Evolutionary conservation across 2,113 vertebrate genomes (phyloP).

Genomic region (Cynoglossus semilaevis): DNA sequence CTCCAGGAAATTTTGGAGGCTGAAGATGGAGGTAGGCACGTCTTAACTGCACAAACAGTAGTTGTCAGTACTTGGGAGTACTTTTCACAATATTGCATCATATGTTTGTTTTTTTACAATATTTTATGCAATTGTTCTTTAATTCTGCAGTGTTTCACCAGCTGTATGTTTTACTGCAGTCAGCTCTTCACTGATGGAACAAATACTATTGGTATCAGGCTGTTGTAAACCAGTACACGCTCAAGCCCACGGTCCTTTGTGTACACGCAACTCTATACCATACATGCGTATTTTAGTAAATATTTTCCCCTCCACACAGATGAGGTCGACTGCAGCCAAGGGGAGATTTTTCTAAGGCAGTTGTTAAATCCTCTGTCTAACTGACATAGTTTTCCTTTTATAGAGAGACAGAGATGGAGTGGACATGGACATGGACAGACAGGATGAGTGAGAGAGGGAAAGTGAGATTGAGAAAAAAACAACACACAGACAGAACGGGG

Average conservation of each 20-base stretch:
- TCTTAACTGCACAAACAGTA: not conserved
- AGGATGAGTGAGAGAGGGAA: not conserved
- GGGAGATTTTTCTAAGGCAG: constrained; percentile 22
- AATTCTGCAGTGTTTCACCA: too few species aligned
- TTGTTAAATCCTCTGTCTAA: constrained; percentile 14
- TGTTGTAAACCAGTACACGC: too few species aligned
- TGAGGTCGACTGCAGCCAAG: constrained; percentile 14
- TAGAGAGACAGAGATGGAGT: too few species aligned
- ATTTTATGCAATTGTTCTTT: too few species aligned
- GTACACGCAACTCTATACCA: too few species aligned
- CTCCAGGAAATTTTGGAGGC: constrained; percentile 95
- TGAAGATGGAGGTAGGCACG: constrained; percentile 83
- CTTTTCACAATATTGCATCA: too few species aligned
- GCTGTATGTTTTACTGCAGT: too few species aligned
- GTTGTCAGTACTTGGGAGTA: too few species aligned
- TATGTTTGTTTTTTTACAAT: too few species aligned
- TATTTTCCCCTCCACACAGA: constrained; percentile 17
- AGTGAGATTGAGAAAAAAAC: not conserved
- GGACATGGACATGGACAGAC: constrained; percentile 29
- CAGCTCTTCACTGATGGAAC: too few species aligned
- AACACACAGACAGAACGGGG: constrained; percentile 10
- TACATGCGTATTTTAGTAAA: constrained; percentile 6
- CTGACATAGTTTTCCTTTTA: constrained; percentile 72
- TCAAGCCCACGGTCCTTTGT: too few species aligned
- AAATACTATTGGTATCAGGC: too few species aligned